Evolutionary conservation across 2,888 invertebrate species (phyloP), one percentile per base, ranked within the genome.

Genomic region (Oligia strigilis): DNA sequence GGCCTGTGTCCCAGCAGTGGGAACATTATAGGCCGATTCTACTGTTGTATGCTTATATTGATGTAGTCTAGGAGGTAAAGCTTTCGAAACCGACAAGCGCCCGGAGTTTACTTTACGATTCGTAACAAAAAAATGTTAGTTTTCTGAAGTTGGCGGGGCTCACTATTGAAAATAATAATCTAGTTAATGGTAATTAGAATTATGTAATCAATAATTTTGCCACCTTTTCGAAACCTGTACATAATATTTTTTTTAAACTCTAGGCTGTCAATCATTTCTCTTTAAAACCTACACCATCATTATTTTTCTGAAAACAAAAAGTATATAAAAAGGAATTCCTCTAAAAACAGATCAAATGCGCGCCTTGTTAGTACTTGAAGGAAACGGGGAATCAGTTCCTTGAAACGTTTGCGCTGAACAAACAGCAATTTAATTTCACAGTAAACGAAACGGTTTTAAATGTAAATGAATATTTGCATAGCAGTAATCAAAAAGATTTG

Each of bases 381-480:
- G 49, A 64, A 76, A 72, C 77, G 29, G 13, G 13, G 60, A 71
- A 72, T 78, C n/a, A 81, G 83, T 86, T 86, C 76, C 76, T 80
- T 74, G 49, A 71, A 80, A 80, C 64, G 73, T 85, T 88, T 77
- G 69, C 46, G 43, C 49, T 29, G 71, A 66, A 67, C 67, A 80
- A 87, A 87, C 75, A 84, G 36, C 11, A 82, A 86, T 87, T 84
- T 78, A 78, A 86, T 83, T 81, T 79, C 43, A 19, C 23, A 36
- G 65, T 65, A 23, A 66, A 55, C 36, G 23, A 81, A 84, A 77
- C 55, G 8, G 78, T 67, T 82, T 81, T 43, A 78, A 72, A 72
- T 85, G 77, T 80, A 81, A 83, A 87, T 87, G 67, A 75, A 83
- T 84, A 81, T 89, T 87, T 85, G 80, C 80, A 66, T 80, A 76